Base-by-base conservation (phyloP, 2,113 vertebrate species). In the Centropus bengalensis region DNA sequence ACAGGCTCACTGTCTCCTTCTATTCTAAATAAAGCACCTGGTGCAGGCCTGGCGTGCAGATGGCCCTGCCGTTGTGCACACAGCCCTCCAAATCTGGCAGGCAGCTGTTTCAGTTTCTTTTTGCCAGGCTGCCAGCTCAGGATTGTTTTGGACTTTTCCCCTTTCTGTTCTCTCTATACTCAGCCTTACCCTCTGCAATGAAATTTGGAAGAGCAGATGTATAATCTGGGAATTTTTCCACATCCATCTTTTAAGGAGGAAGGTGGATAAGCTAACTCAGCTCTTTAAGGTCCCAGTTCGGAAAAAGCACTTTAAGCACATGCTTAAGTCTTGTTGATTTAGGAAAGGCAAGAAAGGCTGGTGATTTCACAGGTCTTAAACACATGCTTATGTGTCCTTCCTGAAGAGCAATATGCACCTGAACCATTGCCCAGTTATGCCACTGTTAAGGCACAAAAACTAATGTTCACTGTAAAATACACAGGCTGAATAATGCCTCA, bases 311-410 rank as follows among this genome's bases (percentile, higher is more conserved):
- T 96, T 97, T 92, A 94, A 85, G 90, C 80, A 96, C 88, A 81
- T 96, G 88, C 91, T 96, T 96, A 96, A 93, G 85, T 91, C 82
- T 52, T 94, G 95, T 97, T 97, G 94, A 95, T 95, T 95, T 96
- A 96, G 96, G 94, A 96, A 95, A 94, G 71, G 76, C 59, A 78
- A 96, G 94, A 95, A 95, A 91, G 89, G 71, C 55, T 63, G 36
- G 75, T 94, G 82, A 96, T 95, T 97, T 97, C 95, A 96, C 95
- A 95, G 89, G 87, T 97, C 95, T 97, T 97, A 96, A 97, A 95
- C 96, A 97, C 94, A 77, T 96, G 87, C 95, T 96, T 95, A 96
- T 80, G 82, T 97, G 91, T 96, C 91, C 91, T 96, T 97, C 94
- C 91, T 94, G 93, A 95, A 94, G 94, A 94, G 94, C 85, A 93